These are phyloP conservation scores for Phyllostomus discolor DNA, from an alignment of 2,113 vertebrate species.

Conservation along the genomic window DNA sequence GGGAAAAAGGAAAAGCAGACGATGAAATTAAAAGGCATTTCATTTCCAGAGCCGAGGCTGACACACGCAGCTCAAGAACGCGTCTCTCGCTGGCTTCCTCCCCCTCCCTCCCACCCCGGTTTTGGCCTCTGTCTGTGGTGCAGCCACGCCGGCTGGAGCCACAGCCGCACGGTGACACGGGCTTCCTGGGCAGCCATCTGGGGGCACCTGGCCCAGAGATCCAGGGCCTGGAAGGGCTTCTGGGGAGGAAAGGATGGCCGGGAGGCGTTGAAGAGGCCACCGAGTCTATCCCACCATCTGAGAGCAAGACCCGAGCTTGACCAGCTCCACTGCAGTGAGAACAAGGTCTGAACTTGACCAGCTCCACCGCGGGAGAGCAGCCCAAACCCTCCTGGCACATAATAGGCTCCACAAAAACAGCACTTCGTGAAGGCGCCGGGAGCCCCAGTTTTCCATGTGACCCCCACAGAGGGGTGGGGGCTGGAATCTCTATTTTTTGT, in stretches of 20 bases:
- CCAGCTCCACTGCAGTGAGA: background rate
- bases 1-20: slow-evolving; percentile 11
- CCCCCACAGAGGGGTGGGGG: background rate
- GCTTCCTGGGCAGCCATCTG: background rate
- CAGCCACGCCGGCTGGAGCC: accelerated
- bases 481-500: background rate
- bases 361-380: background rate
- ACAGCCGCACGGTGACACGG: accelerated
- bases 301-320: background rate
- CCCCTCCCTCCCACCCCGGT: accelerated
- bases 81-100: background rate
- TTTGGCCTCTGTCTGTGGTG: background rate
- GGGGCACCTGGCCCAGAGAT: background rate
- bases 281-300: background rate
- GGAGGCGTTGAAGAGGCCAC: background rate
- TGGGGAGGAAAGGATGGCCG: accelerated
- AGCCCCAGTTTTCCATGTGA: background rate
- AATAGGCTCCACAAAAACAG: background rate
- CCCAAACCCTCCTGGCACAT: background rate
- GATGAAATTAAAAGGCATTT: slow-evolving; percentile 69
- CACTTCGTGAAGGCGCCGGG: background rate
- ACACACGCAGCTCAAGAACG: background rate
- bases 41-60: slow-evolving; percentile 45
- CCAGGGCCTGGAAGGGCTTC: background rate
- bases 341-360: too few species aligned